A percentile compares a stretch with the other conserved stretches of the same genome.
These are phyloP conservation scores for Amazona guildingii DNA, from an alignment of 2,113 vertebrate genomes.

Conservation along the genomic window DNA sequence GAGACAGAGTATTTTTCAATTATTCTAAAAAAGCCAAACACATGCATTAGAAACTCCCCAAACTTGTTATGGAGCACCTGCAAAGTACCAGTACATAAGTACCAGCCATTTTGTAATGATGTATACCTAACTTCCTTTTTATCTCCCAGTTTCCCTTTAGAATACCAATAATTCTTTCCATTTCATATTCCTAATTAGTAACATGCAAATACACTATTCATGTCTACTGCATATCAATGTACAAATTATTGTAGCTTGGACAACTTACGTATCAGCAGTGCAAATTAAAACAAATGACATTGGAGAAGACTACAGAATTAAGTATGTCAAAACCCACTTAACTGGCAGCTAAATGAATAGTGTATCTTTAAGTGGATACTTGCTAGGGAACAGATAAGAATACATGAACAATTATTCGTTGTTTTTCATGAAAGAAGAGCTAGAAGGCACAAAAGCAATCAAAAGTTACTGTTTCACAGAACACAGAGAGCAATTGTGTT, in stretches of 20 bases:
- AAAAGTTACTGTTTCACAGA: background rate
- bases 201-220: background rate
- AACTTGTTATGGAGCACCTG: background rate
- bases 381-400: background rate
- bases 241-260: background rate
- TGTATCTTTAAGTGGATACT: background rate
- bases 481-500: background rate
- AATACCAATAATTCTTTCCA: background rate
- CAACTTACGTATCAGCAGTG: background rate
- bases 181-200: background rate
- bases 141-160: background rate
- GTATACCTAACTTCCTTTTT: background rate
- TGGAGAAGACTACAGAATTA: background rate
- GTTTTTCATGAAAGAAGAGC: background rate
- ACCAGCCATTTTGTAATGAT: background rate
- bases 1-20: background rate
- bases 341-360: background rate
- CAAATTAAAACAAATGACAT: background rate
- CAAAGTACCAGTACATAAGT: background rate
- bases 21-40: background rate
- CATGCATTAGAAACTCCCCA: background rate
- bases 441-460: background rate
- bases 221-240: background rate
- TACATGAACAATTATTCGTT: background rate
- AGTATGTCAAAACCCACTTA: background rate